Conservation (phyloP, 2,888 invertebrate genomes). For the Polydrusus cervinus region DNA sequence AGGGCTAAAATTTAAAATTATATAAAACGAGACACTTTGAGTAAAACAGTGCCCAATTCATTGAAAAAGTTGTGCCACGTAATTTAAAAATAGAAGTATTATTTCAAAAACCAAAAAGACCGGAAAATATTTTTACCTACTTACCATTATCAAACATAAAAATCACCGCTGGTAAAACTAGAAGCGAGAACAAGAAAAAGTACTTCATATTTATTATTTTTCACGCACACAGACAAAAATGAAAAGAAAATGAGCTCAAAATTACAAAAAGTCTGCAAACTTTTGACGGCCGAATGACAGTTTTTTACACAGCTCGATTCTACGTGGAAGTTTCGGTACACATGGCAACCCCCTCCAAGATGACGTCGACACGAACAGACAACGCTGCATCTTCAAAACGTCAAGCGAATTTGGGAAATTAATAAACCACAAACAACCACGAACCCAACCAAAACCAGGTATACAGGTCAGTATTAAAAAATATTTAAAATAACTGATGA, state of each 20-base stretch:
- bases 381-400: conserved; percentile 12
- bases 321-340: conserved; percentile 69
- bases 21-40: neutral
- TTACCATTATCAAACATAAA: conserved; percentile 83
- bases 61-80: conserved; percentile 40
- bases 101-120: conserved; percentile 20
- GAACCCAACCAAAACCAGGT: neutral
- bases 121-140: conserved; percentile 64
- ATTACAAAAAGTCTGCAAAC: conserved; percentile 3
- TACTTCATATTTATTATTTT: conserved; percentile 76
- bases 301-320: conserved; percentile 57
- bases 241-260: conserved; percentile 10
- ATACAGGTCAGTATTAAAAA: too few relatives aligned
- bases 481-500: too few relatives aligned
- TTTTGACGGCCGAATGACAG: conserved; percentile 34
- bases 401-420: neutral
- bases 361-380: conserved; percentile 36
- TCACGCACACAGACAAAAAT: conserved; percentile 22
- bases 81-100: conserved; percentile 31
- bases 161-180: conserved; percentile 83
- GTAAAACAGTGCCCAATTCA: conserved; percentile 18
- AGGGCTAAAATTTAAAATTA: neutral
- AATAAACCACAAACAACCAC: neutral
- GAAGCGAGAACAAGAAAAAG: conserved; percentile 77
- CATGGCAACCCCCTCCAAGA: conserved; percentile 65